phyloP scores from a whole-genome alignment of 2,797 vertebrate genomes.

The Micropoecilia bifurca region DNA sequence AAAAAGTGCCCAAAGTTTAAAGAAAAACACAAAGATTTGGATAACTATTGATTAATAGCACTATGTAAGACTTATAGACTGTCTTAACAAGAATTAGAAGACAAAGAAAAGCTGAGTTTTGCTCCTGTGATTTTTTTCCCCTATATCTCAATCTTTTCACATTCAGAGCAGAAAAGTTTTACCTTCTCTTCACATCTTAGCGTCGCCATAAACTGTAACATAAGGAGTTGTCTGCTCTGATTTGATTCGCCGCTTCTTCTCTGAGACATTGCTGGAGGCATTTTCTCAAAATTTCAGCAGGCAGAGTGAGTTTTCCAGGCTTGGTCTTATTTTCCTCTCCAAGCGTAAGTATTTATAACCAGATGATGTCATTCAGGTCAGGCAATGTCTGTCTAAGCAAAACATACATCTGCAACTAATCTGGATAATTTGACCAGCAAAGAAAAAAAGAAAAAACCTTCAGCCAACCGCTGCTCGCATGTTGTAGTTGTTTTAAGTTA shows the following conservation, averaged over 20 bases:
- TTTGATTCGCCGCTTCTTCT: background rate
- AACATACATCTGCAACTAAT: slow-evolving; percentile 83
- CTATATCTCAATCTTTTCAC: background rate
- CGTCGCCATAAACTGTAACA: slow-evolving; percentile 2
- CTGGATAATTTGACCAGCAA: slow-evolving; percentile 74
- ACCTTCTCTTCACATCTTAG: background rate
- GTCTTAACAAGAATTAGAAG: background rate
- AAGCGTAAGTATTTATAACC: slow-evolving; percentile 56
- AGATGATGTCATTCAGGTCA: slow-evolving; percentile 74
- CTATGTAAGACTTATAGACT: background rate
- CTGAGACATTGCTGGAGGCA: slow-evolving; percentile 1
- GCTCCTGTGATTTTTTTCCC: background rate
- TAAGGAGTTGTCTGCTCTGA: background rate
- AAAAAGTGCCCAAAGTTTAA: background rate
- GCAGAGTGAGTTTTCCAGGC: slow-evolving; percentile 47
- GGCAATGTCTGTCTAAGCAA: slow-evolving; percentile 60
- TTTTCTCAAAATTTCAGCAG: slow-evolving; percentile 30
- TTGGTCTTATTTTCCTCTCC: slow-evolving; percentile 36
- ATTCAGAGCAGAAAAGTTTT: background rate
- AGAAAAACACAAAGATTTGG: background rate
- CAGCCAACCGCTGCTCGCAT: slow-evolving; percentile 48
- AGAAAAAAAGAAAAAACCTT: slow-evolving; percentile 41
- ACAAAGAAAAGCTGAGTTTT: background rate
- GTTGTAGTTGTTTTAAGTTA: slow-evolving; percentile 47
- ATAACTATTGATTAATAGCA: background rate